Base-by-base conservation (phyloP, 1,140 invertebrate genomes). In the Drosophila parabipectinata region DNA sequence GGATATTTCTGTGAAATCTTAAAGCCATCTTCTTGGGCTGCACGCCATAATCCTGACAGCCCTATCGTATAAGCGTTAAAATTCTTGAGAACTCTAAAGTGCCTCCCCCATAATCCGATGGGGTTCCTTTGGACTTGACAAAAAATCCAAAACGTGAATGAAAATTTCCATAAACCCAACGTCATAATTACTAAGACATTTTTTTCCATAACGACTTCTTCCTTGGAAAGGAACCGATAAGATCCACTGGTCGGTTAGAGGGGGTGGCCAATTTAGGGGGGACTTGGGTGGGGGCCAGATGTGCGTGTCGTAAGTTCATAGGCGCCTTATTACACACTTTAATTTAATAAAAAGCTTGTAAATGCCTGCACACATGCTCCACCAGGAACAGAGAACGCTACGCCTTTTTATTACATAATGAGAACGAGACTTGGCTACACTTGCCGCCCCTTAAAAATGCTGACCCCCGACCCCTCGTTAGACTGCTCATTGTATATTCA, bases 281-380 rank as follows among this genome's bases (percentile, higher is more conserved):
- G 24, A 15, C n/a, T 28, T 30, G 39, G 8, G 1, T 10, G 26
- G 15, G n/a, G 9, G 7, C 60, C 15, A 15, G 60, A 50, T 79
- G 52, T 84, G 80, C 80, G 80, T 83, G 80, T 61, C 47, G 54
- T 76, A 60, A 76, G 80, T 61, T 84, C 74, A 75, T 78, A 71
- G 81, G 82, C 81, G 81, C 82, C 82, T 68, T 85, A 88, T 85
- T 85, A 82, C 81, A 82, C 83, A 78, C 78, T 82, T 85, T 85
- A 87, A 85, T 85, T 85, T 87, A 85, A 85, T 85, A 85, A 87
- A 84, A 87, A 87, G 82, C 81, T 82, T 87, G 82, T 85, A 85
- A 85, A 78, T 85, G 81, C 74, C 59, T 87, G 61, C 82, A 75
- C 81, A 82, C 74, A 87, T 67, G 72, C 61, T 39, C 61, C 51